phyloP scores from a whole-genome alignment of 2,888 invertebrate species.

The Caenorhabditis zanzibari region DNA sequence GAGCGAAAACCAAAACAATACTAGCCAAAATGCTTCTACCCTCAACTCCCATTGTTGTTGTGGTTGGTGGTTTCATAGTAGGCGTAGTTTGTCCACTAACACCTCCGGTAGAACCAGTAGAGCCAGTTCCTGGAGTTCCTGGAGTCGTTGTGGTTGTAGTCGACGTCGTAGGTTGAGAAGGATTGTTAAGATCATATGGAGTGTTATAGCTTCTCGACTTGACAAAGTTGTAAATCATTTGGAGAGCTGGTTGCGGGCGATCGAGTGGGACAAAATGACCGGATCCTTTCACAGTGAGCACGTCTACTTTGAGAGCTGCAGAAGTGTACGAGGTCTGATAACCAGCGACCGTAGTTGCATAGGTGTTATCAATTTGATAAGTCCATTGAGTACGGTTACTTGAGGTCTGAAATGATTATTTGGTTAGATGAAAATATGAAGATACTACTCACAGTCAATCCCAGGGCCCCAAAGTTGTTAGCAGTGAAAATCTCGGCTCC shows the following conservation, averaged over 20 bases:
- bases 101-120: background rate
- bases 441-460: conserved; percentile 25
- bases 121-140: background rate
- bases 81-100: background rate
- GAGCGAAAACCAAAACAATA: background rate
- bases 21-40: background rate
- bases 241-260: conserved; percentile 68
- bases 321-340: conserved; percentile 61
- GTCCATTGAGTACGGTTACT: conserved; percentile 61
- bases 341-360: conserved; percentile 57
- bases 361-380: conserved; percentile 46
- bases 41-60: conserved; percentile 17
- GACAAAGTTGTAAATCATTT: conserved; percentile 71
- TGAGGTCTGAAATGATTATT: conserved; percentile 21
- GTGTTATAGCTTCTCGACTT: conserved; percentile 61
- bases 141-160: background rate
- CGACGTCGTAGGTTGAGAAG: conserved; percentile 21
- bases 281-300: conserved; percentile 72
- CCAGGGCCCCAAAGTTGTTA: conserved; percentile 7
- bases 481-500: conserved; percentile 69
- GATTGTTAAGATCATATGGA: conserved; percentile 26
- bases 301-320: conserved; percentile 56
- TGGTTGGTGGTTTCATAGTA: background rate
- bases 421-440: background rate
- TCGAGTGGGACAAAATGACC: conserved; percentile 73